phyloP scores from a whole-genome alignment of 2,797 vertebrate species.

The Myripristis murdjan region DNA sequence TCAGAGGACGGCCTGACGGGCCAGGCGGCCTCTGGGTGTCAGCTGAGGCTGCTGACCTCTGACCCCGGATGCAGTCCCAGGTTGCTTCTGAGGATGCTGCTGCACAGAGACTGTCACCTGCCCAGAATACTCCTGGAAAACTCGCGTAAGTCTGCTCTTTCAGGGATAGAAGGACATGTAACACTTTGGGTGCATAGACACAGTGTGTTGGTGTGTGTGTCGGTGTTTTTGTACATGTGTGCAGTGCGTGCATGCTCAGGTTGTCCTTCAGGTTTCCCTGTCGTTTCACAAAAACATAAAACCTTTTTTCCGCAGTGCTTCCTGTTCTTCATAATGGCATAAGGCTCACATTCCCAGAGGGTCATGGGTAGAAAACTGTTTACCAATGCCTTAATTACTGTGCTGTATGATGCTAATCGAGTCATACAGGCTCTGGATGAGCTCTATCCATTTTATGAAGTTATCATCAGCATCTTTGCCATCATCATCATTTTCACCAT shows the following conservation, averaged over 20 bases:
- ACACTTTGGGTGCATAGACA: not conserved
- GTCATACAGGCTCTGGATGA: constrained; percentile 66
- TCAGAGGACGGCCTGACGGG: constrained; percentile 88
- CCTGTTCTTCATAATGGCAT: not conserved
- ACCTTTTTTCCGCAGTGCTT: constrained; percentile 21
- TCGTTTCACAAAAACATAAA: not conserved
- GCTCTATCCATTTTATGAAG: constrained; percentile 78
- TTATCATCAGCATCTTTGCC: constrained; percentile 81
- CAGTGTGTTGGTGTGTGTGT: not conserved
- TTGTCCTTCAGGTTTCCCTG: too few relatives aligned
- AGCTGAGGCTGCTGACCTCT: constrained; percentile 92
- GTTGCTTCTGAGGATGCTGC: constrained; percentile 90
- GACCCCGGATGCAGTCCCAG: constrained; percentile 90
- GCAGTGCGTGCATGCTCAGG: not conserved
- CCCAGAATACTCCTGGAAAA: constrained; percentile 90
- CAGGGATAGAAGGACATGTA: not conserved
- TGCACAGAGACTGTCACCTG: constrained; percentile 90
- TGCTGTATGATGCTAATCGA: constrained; percentile 49
- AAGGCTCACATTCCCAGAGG: constrained; percentile 6
- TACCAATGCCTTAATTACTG: constrained; percentile 65
- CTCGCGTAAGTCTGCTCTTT: constrained; percentile 87
- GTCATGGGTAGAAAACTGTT: constrained; percentile 54
- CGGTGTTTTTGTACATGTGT: too few relatives aligned
- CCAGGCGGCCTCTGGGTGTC: constrained; percentile 86
- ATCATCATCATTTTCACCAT: constrained; percentile 81